Evolutionary conservation across 2,888 invertebrate genomes (phyloP).

Genomic region (Rhingia rostrata): DNA sequence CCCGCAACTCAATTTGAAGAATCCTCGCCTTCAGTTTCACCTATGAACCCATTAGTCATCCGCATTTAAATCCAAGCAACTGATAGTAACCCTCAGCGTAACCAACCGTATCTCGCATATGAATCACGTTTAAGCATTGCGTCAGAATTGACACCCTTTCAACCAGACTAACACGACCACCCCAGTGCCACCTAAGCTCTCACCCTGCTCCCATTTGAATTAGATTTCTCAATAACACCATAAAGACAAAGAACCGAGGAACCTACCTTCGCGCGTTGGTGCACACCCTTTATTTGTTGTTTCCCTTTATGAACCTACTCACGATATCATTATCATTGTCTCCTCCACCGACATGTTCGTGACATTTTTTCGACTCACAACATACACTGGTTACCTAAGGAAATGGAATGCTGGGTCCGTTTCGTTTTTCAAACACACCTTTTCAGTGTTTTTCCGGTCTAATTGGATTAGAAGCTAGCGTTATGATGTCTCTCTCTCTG

Average conservation of each 20-base stretch:
- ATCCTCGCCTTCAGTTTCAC: not conserved
- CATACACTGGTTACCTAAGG: conserved; percentile 62
- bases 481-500: conserved; percentile 35
- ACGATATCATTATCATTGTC: conserved; percentile 42
- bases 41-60: not conserved
- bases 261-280: conserved; percentile 16
- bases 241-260: conserved; percentile 6
- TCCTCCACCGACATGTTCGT: conserved; percentile 44
- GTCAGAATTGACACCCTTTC: conserved; percentile 26
- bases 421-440: conserved; percentile 3
- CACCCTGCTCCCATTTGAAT: conserved; percentile 34
- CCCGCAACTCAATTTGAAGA: no score
- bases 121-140: conserved; percentile 37
- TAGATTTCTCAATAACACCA: conserved; percentile 39
- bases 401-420: conserved; percentile 54
- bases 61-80: conserved; percentile 16
- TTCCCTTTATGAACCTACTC: conserved; percentile 51
- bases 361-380: conserved; percentile 53
- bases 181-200: conserved; percentile 8
- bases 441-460: conserved; percentile 34
- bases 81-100: conserved; percentile 9
- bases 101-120: conserved; percentile 5
- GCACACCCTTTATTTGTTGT: conserved; percentile 55
- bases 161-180: conserved; percentile 12
- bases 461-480: conserved; percentile 65